Conservation (phyloP, 1,140 invertebrate species). For the Diuraphis noxia region DNA sequence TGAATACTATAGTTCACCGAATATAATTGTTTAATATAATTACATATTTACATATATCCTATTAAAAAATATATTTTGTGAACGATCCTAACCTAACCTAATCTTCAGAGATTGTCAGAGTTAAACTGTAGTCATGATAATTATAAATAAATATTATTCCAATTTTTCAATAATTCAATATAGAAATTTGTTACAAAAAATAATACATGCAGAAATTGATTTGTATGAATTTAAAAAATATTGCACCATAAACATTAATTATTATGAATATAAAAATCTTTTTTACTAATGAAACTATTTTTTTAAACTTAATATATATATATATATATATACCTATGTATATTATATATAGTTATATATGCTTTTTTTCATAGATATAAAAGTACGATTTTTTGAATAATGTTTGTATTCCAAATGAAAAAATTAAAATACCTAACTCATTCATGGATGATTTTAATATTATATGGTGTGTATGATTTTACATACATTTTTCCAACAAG, state of each 20-base stretch:
- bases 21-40: too few relatives aligned
- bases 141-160: background rate
- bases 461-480: background rate
- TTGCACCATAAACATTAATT: background rate
- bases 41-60: background rate
- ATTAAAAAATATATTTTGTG: background rate
- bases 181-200: background rate
- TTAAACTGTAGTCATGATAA: background rate
- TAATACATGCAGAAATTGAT: background rate
- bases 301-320: background rate
- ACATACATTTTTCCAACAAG: background rate
- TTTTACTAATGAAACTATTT: background rate
- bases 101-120: too few relatives aligned
- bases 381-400: background rate
- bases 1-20: too few relatives aligned
- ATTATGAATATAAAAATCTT: background rate
- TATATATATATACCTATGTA: too few relatives aligned
- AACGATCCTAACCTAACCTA: too few relatives aligned
- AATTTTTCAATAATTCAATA: background rate
- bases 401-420: background rate
- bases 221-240: background rate
- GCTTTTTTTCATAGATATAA: background rate
- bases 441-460: background rate
- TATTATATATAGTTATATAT: too few relatives aligned
- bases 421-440: background rate